Percentiles rank a stretch among this genome's conserved stretches.
phyloP scores from a whole-genome alignment of 2,888 invertebrate species.

The Platycheirus rosarum region DNA sequence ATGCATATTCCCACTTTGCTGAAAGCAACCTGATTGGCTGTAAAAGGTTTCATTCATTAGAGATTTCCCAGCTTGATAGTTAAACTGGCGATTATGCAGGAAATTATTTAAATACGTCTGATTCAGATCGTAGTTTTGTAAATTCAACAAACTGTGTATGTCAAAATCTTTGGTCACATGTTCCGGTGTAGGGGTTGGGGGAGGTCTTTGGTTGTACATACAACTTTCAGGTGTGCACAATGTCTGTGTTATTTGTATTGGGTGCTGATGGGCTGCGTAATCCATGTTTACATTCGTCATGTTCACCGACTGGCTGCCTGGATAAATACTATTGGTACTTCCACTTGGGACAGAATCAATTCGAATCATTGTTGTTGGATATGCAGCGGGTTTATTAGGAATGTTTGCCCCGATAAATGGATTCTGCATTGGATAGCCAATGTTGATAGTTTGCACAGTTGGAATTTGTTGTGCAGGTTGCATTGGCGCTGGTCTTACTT shows the following conservation, averaged over 20 bases:
- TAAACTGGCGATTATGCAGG: conserved; percentile 57
- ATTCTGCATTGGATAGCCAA: conserved; percentile 36
- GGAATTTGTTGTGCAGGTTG: conserved; percentile 7
- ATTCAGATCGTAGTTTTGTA: conserved; percentile 63
- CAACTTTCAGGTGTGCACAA: conserved; percentile 38
- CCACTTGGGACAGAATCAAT: conserved; percentile 21
- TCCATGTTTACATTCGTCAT: conserved; percentile 48
- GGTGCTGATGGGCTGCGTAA: conserved; percentile 41
- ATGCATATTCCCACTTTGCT: conserved; percentile 25
- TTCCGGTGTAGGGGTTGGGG: conserved; percentile 56
- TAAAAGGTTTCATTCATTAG: conserved; percentile 37
- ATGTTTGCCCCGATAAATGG: conserved; percentile 1
- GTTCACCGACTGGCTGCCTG: conserved; percentile 36
- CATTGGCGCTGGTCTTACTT: neutral
- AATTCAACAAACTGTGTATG: conserved; percentile 53
- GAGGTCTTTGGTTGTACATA: conserved; percentile 53
- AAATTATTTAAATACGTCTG: conserved; percentile 52
- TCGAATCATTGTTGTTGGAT: conserved; percentile 21
- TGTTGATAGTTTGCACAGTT: conserved; percentile 34
- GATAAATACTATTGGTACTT: conserved; percentile 44
- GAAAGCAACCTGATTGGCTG: conserved; percentile 3
- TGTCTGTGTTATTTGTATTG: conserved; percentile 60
- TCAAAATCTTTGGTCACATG: conserved; percentile 58
- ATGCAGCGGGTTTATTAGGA: neutral
- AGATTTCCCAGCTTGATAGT: conserved; percentile 50